Evolutionary conservation across 2,888 invertebrate species (phyloP).

Genomic region (Diploptera punctata): DNA sequence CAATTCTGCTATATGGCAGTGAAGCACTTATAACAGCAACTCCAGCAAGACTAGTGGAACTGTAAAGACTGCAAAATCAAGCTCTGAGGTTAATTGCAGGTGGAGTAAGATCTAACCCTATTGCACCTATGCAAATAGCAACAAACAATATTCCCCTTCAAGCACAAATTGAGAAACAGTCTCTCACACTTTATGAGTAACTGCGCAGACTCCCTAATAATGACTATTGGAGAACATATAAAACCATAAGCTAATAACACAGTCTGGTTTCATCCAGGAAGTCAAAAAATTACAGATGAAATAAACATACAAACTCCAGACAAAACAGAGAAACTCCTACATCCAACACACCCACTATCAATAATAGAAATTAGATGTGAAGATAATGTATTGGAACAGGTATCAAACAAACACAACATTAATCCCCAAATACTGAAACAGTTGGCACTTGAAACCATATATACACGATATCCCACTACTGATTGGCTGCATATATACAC

Average conservation of each 20-base stretch:
- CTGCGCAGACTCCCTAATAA: background rate
- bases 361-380: constrained; percentile 7
- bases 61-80: background rate
- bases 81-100: background rate
- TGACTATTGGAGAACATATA: constrained; percentile 1
- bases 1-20: background rate
- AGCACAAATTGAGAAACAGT: background rate
- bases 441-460: background rate
- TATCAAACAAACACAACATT: background rate
- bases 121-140: background rate
- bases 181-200: background rate
- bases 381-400: background rate
- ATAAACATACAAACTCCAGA: background rate
- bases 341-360: background rate
- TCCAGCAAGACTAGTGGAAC: background rate
- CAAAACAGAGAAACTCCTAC: background rate
- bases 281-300: background rate
- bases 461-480: background rate
- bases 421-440: background rate
- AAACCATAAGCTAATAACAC: background rate
- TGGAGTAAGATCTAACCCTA: background rate
- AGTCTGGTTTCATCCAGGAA: constrained; percentile 6
- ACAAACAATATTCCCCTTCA: constrained; percentile 3
- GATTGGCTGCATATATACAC: background rate
- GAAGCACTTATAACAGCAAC: too few relatives aligned